Evolutionary conservation across 92 coral and sea anemone genomes (phyloP).

Genomic region (Heteractis magnifica): DNA sequence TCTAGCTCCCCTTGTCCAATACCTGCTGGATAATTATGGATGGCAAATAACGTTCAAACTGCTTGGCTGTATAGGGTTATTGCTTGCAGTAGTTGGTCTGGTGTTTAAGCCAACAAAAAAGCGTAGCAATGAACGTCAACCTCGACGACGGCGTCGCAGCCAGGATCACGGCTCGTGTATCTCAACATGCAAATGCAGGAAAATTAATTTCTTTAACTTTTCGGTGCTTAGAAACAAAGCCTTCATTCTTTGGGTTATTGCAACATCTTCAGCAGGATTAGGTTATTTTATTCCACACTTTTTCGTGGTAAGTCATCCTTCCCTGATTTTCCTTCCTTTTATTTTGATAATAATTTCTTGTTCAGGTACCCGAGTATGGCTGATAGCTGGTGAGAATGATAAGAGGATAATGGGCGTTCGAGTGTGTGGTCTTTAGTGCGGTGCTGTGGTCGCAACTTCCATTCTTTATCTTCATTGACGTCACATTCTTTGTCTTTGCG

Average conservation of each 20-base stretch:
- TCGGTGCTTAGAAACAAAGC: conserved; percentile 79
- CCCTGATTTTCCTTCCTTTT: background rate
- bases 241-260: conserved; percentile 83
- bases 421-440: too few species aligned
- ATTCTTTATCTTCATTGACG: too few species aligned
- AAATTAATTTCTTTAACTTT: conserved; percentile 47
- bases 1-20: conserved; percentile 81
- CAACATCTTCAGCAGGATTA: conserved; percentile 75
- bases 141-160: conserved; percentile 16
- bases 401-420: too few species aligned
- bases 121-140: conserved; percentile 4
- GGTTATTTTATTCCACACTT: conserved; percentile 95
- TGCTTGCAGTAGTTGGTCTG: conserved; percentile 71
- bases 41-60: conserved; percentile 74
- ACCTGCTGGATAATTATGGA: conserved; percentile 61
- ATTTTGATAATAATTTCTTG: background rate
- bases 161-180: conserved; percentile 26
- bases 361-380: background rate
- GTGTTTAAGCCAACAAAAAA: conserved; percentile 56
- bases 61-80: conserved; percentile 64
- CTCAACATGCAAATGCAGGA: conserved; percentile 9
- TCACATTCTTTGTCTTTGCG: too few species aligned
- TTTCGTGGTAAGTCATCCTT: conserved; percentile 62
- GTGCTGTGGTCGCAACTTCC: too few species aligned
- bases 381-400: background rate